Base-by-base conservation (phyloP, 2,888 invertebrate genomes). In the Phasia obesa region DNA sequence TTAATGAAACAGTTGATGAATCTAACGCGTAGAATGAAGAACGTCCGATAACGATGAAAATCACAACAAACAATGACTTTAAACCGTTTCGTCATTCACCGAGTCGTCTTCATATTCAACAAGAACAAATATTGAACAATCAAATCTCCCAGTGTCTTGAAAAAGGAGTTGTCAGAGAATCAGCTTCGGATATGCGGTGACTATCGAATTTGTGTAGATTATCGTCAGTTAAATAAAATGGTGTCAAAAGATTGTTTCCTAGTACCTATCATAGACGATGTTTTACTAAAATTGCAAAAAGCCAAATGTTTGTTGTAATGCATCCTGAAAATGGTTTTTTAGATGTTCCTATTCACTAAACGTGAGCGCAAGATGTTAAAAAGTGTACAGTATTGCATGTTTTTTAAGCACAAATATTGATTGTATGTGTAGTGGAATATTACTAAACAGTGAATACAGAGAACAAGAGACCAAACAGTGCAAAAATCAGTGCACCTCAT, bases 221-320 rank as follows among this genome's bases (percentile, higher is more conserved):
- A 25, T 15, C 23, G 25, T 1, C 53, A 53, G 25, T n/a, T 53
- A n/a, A 25, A 53, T n/a, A 53, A 25, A 25, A 53, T 25, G 25
- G 53, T 53, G 23, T 25, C 25, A n/a, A 53, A 53, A 53, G 25
- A 25, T n/a, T 25, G 53, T n/a, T 53, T 53, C 2, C 25, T 25
- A 5, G 25, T 25, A 2, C 25, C 25, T 15, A n/a, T 53, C 5
- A 53, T 53, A 53, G 53, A 53, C 5, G 53, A 53, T 25, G 51
- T 53, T 25, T 25, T 25, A 25, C 15, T 15, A 4, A 25, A 11
- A 23, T n/a, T 13, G 15, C 21, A 53, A 25, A 25, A 53, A 25
- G 23, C 23, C 15, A 38, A 11, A 38, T 38, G 3, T 38, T 38
- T 9, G 7, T 7, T 38, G 38, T 38, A 2, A 38, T 38, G 38